Percentiles rank a stretch among this genome's conserved stretches.
These are phyloP conservation scores for Trogon melanurus DNA, from an alignment of 2,113 vertebrate genomes.

Conservation along the genomic window DNA sequence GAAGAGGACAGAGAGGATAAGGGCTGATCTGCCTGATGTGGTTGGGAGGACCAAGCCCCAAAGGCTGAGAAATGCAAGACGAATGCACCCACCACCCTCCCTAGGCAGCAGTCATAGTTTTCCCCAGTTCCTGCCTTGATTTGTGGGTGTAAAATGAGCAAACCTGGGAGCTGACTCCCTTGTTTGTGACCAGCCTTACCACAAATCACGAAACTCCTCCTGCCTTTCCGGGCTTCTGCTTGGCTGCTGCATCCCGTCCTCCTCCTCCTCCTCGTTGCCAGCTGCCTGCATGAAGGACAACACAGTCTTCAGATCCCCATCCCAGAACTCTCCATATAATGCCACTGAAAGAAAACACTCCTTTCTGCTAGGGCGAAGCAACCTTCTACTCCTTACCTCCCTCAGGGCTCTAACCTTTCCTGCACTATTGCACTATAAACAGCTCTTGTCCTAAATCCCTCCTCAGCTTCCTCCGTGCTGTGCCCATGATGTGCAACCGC, in stretches of 20 bases:
- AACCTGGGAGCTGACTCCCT: not conserved
- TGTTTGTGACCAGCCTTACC: not conserved
- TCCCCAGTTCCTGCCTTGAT: not conserved
- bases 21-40: not conserved
- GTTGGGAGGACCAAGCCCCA: not conserved
- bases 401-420: not conserved
- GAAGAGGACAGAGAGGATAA: not conserved
- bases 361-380: not conserved
- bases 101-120: not conserved
- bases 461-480: not conserved
- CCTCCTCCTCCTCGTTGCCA: not conserved
- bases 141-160: not conserved
- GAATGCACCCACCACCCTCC: not conserved
- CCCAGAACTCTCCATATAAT: not conserved
- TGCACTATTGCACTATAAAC: not conserved
- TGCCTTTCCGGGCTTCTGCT: not conserved
- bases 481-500: not conserved
- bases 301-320: not conserved
- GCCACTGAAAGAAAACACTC: not conserved
- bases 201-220: not conserved
- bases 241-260: not conserved
- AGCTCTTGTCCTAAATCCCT: not conserved
- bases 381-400: not conserved
- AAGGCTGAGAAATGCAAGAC: not conserved
- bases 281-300: not conserved